Evolutionary conservation across 2,113 vertebrate genomes (phyloP).

Genomic region (Psittacula cyanocephala): DNA sequence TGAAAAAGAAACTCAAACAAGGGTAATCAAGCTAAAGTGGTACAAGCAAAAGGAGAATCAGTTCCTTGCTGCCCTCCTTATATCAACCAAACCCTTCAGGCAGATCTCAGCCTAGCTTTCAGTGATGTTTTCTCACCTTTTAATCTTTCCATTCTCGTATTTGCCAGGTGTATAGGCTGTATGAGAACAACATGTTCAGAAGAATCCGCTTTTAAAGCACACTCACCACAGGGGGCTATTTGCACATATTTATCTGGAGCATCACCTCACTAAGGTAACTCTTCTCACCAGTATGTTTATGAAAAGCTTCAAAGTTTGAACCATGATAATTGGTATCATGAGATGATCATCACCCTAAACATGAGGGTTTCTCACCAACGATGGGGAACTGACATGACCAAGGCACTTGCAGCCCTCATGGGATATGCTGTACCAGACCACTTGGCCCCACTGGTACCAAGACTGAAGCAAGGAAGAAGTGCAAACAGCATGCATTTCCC

Average conservation of each 20-base stretch:
- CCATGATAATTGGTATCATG: not conserved
- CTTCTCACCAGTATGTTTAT: not conserved
- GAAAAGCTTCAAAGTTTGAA: not conserved
- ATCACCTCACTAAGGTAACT: not conserved
- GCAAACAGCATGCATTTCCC: not conserved
- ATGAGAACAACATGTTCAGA: not conserved
- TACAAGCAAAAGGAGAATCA: not conserved
- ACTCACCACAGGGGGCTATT: not conserved
- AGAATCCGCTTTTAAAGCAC: not conserved
- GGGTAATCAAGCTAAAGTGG: not conserved
- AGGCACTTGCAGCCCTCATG: not conserved
- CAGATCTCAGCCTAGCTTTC: not conserved
- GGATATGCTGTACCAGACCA: too few species aligned
- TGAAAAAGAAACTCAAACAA: not conserved
- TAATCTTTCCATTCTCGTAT: not conserved
- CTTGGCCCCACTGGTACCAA: not conserved
- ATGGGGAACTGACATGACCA: rapidly evolving
- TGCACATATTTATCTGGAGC: not conserved
- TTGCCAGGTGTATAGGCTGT: not conserved
- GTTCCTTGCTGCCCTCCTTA: not conserved
- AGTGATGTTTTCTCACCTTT: conserved; percentile 21
- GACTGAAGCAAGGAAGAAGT: not conserved
- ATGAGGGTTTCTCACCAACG: not conserved
- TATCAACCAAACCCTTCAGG: not conserved
- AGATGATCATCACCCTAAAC: not conserved